Percentiles rank a stretch among this genome's conserved stretches.
These are phyloP conservation scores for Macaca mulatta DNA, from an alignment of 2,113 vertebrate genomes.

Conservation along the genomic window DNA sequence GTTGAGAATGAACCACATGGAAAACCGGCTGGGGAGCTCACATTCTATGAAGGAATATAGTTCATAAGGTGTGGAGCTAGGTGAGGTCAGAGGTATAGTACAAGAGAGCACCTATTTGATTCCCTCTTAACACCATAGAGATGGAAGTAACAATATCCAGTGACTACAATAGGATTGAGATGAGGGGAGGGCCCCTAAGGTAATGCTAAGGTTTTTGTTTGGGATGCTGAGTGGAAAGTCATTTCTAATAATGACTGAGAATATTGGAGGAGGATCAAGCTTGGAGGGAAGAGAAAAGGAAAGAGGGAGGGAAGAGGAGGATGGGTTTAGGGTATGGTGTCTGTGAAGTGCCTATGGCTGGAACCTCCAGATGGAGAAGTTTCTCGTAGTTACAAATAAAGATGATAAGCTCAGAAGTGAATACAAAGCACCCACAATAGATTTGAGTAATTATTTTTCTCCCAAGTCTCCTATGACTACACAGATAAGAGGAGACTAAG, in stretches of 20 bases:
- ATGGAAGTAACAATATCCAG: neutral
- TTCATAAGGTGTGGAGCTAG: neutral
- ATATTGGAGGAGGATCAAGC: neutral
- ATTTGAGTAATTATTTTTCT: neutral
- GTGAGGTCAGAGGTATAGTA: neutral
- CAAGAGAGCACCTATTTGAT: neutral
- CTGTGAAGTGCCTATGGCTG: neutral
- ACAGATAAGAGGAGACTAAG: neutral
- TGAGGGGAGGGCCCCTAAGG: neutral
- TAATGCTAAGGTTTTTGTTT: neutral
- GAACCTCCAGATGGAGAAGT: neutral
- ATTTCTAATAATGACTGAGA: neutral
- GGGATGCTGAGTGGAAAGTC: neutral
- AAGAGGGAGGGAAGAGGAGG: neutral
- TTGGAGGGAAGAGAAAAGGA: neutral
- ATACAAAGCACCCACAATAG: neutral
- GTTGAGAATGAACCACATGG: neutral
- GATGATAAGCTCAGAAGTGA: neutral
- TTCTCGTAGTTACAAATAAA: neutral
- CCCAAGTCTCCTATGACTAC: neutral
- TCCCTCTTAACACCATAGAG: neutral
- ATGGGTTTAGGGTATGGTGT: neutral
- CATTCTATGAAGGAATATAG: neutral
- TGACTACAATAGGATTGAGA: neutral
- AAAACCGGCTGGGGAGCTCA: neutral